phyloP scores from a whole-genome alignment of 2,113 vertebrate genomes.

The Myiozetetes cayanensis region DNA sequence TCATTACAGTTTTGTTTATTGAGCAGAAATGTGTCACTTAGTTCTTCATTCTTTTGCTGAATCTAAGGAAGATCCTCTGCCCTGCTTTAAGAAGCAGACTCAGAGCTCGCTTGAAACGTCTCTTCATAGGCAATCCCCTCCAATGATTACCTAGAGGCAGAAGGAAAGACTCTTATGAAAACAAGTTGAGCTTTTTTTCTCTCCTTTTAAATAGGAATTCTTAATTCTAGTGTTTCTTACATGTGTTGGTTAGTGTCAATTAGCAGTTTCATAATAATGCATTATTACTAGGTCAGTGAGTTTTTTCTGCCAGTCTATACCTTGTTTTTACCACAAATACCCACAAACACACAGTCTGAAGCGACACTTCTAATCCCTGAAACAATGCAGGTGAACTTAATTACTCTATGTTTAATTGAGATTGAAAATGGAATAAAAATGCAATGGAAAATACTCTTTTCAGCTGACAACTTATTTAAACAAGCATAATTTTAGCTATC shows the following conservation, averaged over 20 bases:
- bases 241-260: background rate
- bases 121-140: background rate
- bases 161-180: background rate
- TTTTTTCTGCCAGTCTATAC: background rate
- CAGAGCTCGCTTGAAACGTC: background rate
- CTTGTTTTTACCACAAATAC: background rate
- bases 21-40: background rate
- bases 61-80: background rate
- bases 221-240: background rate
- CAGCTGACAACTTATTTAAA: background rate
- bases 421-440: background rate
- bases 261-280: background rate
- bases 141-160: background rate
- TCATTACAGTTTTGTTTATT: background rate
- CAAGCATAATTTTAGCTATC: background rate
- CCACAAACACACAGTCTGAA: background rate
- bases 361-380: background rate
- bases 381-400: background rate
- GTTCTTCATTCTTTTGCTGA: conserved; percentile 3
- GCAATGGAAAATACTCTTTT: background rate
- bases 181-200: background rate
- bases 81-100: background rate
- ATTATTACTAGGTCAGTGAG: background rate
- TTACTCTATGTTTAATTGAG: background rate
- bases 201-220: background rate